Evolutionary conservation across 2,888 invertebrate species (phyloP), one percentile per base, ranked within the genome.

Genomic region (Drosophila recens): DNA sequence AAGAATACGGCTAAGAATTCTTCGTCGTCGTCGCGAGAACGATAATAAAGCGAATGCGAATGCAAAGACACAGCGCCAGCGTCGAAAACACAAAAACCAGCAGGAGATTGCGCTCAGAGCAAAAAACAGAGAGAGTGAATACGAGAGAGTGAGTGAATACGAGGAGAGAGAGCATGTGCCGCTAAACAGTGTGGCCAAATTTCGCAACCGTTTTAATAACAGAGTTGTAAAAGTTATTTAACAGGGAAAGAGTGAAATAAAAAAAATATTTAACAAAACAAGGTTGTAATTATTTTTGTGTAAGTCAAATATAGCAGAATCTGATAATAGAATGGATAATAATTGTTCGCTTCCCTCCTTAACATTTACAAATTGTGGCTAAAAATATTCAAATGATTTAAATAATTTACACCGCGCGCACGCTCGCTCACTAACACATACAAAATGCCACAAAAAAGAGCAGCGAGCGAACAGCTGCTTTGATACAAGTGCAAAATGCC

Each of bases 21-120:
- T 83, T 78, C 88, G 84, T 80, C 90, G 81, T 90, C 90, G 90
- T 87, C 90, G 91, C 79, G 82, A 88, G 89, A 83, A 83, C 82
- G 82, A 83, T 83, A 83, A 83, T 82, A 83, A 83, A 82, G 75
- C 79, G 75, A 82, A 88, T 88, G 82, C 89, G 89, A 81, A 87
- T 77, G 81, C 78, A 79, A 77, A 74, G 69, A 68, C 65, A 75
- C 67, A 79, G 56, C 65, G 75, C 76, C 79, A 79, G 76, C 76
- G 80, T 79, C 65, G 80, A 79, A 79, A 76, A 79, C 80, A 86
- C 71, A 79, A 79, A 85, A 80, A 68, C 86, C 68, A 64, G 54
- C 67, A 84, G 82, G 80, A 72, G 87, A 83, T 77, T 84, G 85
- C 87, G 68, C 81, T 71, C 54, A 67, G 59, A 78, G 79, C 57